Conservation (phyloP, 2,797 vertebrate species). For the Meriones psammophilus region DNA sequence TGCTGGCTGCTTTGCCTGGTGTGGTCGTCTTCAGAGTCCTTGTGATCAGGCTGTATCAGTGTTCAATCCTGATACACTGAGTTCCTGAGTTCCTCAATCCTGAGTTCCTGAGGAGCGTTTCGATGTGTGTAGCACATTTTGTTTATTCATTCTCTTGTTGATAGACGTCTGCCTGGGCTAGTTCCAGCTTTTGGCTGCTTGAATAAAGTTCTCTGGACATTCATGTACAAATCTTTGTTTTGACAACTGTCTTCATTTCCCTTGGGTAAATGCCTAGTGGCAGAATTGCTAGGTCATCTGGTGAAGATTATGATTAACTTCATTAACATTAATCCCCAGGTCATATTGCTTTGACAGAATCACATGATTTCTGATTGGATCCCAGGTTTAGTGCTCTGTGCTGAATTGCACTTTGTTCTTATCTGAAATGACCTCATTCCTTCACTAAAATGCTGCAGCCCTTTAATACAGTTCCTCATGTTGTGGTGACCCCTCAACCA, state of each 20-base stretch:
- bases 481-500: not conserved
- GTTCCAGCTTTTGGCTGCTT: slow-evolving; percentile 50
- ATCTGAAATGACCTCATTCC: not conserved
- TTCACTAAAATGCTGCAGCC: not conserved
- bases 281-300: slow-evolving; percentile 22
- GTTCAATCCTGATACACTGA: not conserved
- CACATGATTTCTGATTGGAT: not conserved
- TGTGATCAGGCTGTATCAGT: not conserved
- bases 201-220: slow-evolving; percentile 48
- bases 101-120: slow-evolving; percentile 5
- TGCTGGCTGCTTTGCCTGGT: not conserved
- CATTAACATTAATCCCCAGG: slow-evolving; percentile 21
- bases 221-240: slow-evolving; percentile 60
- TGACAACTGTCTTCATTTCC: slow-evolving; percentile 68
- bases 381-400: not conserved
- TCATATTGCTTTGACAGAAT: slow-evolving; percentile 5
- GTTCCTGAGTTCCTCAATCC: too few relatives aligned
- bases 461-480: too few relatives aligned
- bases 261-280: slow-evolving; percentile 46
- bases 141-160: not conserved
- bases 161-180: slow-evolving; percentile 15
- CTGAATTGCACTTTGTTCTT: not conserved
- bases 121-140: not conserved
- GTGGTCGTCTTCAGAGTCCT: not conserved
- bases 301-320: slow-evolving; percentile 47